Conservation (phyloP, 2,888 invertebrate species). For the Rhabditoides inermis region DNA sequence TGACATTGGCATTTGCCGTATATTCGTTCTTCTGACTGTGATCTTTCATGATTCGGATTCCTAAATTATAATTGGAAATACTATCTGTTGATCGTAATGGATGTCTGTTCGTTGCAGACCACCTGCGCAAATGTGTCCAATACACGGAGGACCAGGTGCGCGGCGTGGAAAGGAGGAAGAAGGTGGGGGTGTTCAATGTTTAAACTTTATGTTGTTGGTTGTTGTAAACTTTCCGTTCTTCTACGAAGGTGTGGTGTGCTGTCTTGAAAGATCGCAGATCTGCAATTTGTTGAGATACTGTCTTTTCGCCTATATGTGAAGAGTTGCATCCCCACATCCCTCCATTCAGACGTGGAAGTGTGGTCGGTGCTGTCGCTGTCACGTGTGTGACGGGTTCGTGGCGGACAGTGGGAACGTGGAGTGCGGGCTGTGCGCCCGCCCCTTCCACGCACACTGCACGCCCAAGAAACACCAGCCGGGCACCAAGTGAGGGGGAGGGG, state of each 20-base stretch:
- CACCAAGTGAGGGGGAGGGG: conserved; percentile 1
- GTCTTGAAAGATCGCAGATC: too few relatives aligned
- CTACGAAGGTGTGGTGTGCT: too few relatives aligned
- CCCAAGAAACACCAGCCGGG: conserved; percentile 1
- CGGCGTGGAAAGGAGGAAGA: conserved; percentile 4
- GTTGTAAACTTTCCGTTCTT: neutral
- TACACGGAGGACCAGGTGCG: conserved; percentile 5
- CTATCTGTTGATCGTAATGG: too few relatives aligned
- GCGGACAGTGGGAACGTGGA: conserved; percentile 24
- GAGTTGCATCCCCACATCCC: too few relatives aligned
- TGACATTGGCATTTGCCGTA: too few relatives aligned
- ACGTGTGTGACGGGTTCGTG: conserved; percentile 13
- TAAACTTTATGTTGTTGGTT: neutral
- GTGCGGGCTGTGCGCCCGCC: conserved; percentile 18
- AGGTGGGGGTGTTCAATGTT: conserved; percentile 5
- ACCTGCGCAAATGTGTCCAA: conserved; percentile 11
- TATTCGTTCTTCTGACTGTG: too few relatives aligned
- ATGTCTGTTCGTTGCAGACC: conserved; percentile 14
- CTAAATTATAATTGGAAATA: too few relatives aligned
- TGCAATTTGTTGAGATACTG: too few relatives aligned
- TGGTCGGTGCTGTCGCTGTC: conserved; percentile 15
- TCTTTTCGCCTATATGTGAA: too few relatives aligned
- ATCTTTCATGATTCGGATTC: too few relatives aligned
- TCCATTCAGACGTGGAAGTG: too few relatives aligned
- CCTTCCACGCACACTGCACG: conserved; percentile 27